phyloP scores from a whole-genome alignment of 2,888 invertebrate species.

The Caenorhabditis sinica region DNA sequence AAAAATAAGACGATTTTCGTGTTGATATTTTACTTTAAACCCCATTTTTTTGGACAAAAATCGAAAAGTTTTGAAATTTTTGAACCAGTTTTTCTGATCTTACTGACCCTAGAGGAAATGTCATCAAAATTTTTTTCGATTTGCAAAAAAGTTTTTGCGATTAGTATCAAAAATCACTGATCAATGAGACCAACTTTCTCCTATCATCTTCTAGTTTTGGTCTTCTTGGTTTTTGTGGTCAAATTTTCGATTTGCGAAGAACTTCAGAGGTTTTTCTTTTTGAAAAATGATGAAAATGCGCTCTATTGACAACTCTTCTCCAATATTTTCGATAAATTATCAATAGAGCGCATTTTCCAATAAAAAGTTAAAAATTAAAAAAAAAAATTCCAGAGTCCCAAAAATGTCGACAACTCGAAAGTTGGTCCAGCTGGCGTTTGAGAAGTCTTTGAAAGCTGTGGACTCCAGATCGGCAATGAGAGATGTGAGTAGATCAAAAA shows the following conservation, averaged over 20 bases:
- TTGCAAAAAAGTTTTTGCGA: not conserved
- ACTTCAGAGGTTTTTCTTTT: not conserved
- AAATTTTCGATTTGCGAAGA: not conserved
- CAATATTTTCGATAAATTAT: not conserved
- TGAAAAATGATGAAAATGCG: not conserved
- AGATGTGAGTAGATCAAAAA: slow-evolving; percentile 18
- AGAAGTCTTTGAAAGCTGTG: slow-evolving; percentile 45
- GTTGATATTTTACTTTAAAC: no score
- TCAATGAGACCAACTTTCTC: not conserved
- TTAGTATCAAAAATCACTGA: slow-evolving; percentile 10
- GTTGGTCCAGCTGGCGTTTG: slow-evolving; percentile 21
- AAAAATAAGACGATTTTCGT: no score
- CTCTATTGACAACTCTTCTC: not conserved
- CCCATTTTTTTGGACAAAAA: no score
- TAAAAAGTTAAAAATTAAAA: not conserved
- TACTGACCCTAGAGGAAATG: not conserved
- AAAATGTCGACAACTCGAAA: slow-evolving; percentile 16
- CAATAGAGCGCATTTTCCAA: not conserved
- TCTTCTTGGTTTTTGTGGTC: not conserved
- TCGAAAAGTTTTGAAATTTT: no score
- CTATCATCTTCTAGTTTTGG: not conserved
- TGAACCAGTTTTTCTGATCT: no score
- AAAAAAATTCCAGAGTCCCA: not conserved
- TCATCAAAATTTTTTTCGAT: not conserved
- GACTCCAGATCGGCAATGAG: slow-evolving; percentile 20